A percentile compares a stretch with the other conserved stretches of the same genome.
Evolutionary conservation across 1,140 invertebrate species (phyloP).

Genomic region (Heliconius congener): DNA sequence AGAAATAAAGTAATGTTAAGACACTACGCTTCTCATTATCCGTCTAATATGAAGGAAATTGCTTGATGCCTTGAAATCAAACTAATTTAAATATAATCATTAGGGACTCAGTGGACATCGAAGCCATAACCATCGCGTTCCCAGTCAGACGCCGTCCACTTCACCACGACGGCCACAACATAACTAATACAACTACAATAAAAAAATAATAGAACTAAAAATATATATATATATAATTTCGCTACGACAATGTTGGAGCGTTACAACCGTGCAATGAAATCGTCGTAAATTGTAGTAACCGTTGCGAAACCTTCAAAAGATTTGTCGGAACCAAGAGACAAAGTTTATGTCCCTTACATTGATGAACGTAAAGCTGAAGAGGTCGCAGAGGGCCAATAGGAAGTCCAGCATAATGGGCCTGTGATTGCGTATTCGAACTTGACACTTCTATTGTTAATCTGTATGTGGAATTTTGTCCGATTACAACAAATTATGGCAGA

Average conservation of each 20-base stretch:
- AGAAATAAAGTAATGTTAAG: too few relatives aligned
- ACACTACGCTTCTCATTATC: too few relatives aligned
- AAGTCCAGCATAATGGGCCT: slow-evolving; percentile 12
- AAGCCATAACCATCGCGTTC: too few relatives aligned
- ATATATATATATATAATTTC: background rate
- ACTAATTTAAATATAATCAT: too few relatives aligned
- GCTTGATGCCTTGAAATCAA: too few relatives aligned
- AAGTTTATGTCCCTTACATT: slow-evolving; percentile 69
- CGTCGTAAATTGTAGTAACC: slow-evolving; percentile 51
- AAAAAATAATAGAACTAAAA: slow-evolving; percentile 11
- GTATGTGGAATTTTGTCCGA: background rate
- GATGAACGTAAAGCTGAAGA: slow-evolving; percentile 56
- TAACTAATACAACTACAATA: background rate
- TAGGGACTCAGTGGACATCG: too few relatives aligned
- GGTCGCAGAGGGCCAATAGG: slow-evolving; percentile 31
- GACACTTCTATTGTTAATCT: slow-evolving; percentile 43
- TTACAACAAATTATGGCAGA: background rate
- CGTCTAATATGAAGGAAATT: too few relatives aligned
- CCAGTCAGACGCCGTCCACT: background rate
- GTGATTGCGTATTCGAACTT: slow-evolving; percentile 25
- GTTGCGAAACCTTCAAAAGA: slow-evolving; percentile 51
- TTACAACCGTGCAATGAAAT: slow-evolving; percentile 54
- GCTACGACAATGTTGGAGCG: slow-evolving; percentile 45
- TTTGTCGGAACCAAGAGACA: slow-evolving; percentile 57
- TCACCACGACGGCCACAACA: background rate